These are phyloP conservation scores for Dexiosoma caninum DNA, from an alignment of 2,888 invertebrate genomes.

Conservation along the genomic window DNA sequence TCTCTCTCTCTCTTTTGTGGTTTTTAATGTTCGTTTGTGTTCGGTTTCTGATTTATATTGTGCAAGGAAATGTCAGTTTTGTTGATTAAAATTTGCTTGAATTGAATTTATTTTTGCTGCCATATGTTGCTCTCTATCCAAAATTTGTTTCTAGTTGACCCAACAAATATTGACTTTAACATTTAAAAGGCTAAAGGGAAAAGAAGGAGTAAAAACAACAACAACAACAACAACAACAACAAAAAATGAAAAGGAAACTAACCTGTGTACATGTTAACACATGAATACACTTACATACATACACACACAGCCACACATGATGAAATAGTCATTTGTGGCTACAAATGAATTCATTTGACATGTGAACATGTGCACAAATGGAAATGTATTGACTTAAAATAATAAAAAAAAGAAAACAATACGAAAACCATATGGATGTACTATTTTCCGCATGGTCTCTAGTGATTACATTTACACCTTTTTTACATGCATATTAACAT, in stretches of 20 bases:
- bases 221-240: too few species aligned
- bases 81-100: slow-evolving; percentile 22
- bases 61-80: not conserved
- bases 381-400: not conserved
- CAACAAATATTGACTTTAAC: slow-evolving; percentile 39
- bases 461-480: slow-evolving; percentile 23
- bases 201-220: not conserved
- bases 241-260: too few species aligned
- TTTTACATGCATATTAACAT: slow-evolving; percentile 5
- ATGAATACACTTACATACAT: not conserved
- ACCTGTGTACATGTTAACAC: too few species aligned
- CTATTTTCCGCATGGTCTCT: slow-evolving; percentile 5
- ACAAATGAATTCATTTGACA: slow-evolving; percentile 30
- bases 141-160: slow-evolving; percentile 17
- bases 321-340: not conserved
- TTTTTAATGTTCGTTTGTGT: slow-evolving; percentile 8
- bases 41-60: slow-evolving; percentile 2
- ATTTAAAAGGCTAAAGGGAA: not conserved
- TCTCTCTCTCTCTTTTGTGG: slow-evolving; percentile 34
- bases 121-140: not conserved
- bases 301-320: not conserved
- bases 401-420: too few species aligned
- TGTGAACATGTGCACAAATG: not conserved
- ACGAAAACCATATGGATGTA: not conserved
- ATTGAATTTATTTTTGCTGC: slow-evolving; percentile 4